Percentiles rank a stretch among this genome's conserved stretches.
phyloP scores from a whole-genome alignment of 2,797 vertebrate genomes.

The Nannoperca australis region DNA sequence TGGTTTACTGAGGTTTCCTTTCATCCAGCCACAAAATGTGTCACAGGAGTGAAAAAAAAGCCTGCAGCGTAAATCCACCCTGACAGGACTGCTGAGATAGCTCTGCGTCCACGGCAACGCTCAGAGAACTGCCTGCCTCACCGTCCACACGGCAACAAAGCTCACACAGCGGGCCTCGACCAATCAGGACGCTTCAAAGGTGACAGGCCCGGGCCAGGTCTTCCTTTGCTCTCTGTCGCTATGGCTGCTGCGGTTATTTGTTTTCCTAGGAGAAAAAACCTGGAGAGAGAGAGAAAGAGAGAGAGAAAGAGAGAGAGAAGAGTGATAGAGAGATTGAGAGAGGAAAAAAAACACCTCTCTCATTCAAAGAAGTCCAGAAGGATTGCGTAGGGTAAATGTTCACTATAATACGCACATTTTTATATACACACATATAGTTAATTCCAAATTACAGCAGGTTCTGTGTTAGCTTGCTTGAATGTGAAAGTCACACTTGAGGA shows the following conservation, averaged over 20 bases:
- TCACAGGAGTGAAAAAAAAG: constrained; percentile 54
- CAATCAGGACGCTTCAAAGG: constrained; percentile 81
- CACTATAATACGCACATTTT: neutral
- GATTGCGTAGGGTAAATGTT: neutral
- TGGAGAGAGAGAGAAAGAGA: constrained; percentile 43
- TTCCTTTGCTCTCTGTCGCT: constrained; percentile 84
- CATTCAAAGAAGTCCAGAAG: constrained; percentile 24
- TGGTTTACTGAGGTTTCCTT: constrained; percentile 34
- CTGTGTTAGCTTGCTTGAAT: constrained; percentile 3
- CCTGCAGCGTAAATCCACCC: constrained; percentile 69
- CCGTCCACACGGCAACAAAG: constrained; percentile 83
- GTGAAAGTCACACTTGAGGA: constrained; percentile 27
- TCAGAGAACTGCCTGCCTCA: constrained; percentile 73
- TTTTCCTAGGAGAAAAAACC: constrained; percentile 67
- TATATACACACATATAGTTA: neutral
- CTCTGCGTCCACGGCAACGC: constrained; percentile 79
- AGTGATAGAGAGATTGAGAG: constrained; percentile 35
- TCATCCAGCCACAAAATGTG: constrained; percentile 56
- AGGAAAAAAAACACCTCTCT: constrained; percentile 11
- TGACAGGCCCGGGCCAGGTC: constrained; percentile 81
- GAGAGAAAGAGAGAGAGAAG: constrained; percentile 34
- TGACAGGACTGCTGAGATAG: constrained; percentile 83
- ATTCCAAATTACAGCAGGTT: neutral
- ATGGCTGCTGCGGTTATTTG: constrained; percentile 78
- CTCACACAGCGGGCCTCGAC: constrained; percentile 67